Conservation (phyloP, 2,113 vertebrate genomes). For the Pelecanoides urinatrix region DNA sequence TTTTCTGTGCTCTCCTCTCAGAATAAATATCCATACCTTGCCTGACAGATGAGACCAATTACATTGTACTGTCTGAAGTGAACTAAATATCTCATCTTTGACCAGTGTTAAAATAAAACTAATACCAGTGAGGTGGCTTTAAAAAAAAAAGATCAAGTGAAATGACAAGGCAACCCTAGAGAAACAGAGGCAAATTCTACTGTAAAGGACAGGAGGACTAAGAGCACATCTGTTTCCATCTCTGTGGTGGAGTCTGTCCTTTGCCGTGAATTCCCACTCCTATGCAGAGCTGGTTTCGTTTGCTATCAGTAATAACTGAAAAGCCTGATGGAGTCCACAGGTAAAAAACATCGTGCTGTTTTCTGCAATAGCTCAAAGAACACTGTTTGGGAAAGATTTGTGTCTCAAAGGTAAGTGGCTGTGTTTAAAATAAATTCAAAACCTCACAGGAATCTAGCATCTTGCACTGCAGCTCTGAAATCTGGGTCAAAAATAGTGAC, state of each 20-base stretch:
- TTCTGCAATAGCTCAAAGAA: background rate
- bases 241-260: background rate
- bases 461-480: background rate
- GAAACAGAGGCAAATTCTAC: background rate
- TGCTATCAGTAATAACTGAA: background rate
- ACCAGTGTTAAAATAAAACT: background rate
- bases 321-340: background rate
- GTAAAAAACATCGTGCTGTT: background rate
- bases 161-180: background rate
- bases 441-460: background rate
- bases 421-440: background rate
- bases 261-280: background rate
- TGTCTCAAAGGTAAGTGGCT: background rate
- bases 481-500: background rate
- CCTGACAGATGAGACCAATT: background rate
- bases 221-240: background rate
- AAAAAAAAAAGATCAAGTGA: background rate
- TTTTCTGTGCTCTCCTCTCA: background rate
- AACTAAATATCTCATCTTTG: background rate
- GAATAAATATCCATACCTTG: background rate
- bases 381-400: background rate
- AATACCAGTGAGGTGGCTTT: background rate
- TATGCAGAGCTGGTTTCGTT: background rate
- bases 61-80: background rate
- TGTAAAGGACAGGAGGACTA: background rate